phyloP scores from a whole-genome alignment of 2,888 invertebrate species.

The Acanthosoma haemorrhoidale region DNA sequence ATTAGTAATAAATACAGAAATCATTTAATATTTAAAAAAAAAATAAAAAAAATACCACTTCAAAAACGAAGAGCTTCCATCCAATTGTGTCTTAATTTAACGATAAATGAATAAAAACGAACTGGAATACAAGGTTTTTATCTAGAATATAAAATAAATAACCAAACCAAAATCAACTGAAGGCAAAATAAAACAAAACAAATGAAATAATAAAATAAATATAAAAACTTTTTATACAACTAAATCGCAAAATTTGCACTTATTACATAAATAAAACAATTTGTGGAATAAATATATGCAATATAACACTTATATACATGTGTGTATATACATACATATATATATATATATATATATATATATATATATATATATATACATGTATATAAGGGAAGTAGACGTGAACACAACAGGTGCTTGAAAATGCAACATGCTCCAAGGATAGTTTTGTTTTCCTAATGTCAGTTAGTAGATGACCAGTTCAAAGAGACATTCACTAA shows the following conservation, averaged over 20 bases:
- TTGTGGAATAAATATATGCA: neutral
- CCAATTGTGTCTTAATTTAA: neutral
- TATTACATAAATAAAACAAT: neutral
- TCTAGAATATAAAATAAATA: slow-evolving; percentile 6
- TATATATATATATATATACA: too few relatives aligned
- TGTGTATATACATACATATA: too few relatives aligned
- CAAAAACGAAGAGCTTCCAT: neutral
- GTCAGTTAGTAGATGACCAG: neutral
- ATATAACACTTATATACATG: too few relatives aligned
- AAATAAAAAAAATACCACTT: neutral
- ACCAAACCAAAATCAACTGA: too few relatives aligned
- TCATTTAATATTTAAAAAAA: neutral
- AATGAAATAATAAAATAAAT: neutral
- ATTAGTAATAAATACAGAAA: neutral
- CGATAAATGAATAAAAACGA: neutral
- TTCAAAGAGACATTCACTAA: neutral
- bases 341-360: too few relatives aligned
- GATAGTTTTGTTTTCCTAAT: too few relatives aligned
- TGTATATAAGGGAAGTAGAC: neutral
- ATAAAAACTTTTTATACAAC: neutral
- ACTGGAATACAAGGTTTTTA: too few relatives aligned
- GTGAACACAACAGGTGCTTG: neutral
- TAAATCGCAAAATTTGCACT: neutral
- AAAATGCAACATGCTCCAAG: neutral
- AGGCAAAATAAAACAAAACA: neutral